phyloP scores from a whole-genome alignment of 1,140 invertebrate species.

The Orius laevigatus region DNA sequence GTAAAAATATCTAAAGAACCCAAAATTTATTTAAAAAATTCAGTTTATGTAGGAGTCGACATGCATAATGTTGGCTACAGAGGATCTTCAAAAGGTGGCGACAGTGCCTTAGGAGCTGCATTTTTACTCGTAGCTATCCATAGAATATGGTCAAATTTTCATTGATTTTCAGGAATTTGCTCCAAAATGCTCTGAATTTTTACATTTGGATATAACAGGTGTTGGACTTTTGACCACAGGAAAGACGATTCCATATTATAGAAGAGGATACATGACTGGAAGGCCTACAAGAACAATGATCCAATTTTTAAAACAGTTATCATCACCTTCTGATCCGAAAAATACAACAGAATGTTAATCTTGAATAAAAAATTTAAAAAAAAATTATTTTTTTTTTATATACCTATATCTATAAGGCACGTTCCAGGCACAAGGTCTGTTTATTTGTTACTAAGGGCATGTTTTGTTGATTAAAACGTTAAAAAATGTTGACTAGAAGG shows the following conservation, averaged over 20 bases:
- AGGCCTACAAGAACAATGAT: slow-evolving; percentile 30
- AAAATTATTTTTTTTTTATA: no score
- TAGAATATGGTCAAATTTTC: no score
- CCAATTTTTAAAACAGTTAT: slow-evolving; percentile 24
- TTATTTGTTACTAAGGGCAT: no score
- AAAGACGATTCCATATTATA: slow-evolving; percentile 31
- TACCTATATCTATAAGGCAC: no score
- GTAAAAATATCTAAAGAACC: slow-evolving; percentile 22
- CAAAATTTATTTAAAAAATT: not conserved
- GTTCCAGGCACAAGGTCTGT: no score
- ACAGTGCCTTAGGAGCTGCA: slow-evolving; percentile 39
- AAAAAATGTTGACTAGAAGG: slow-evolving; percentile 23
- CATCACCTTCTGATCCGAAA: slow-evolving; percentile 21
- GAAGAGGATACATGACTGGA: slow-evolving; percentile 35
- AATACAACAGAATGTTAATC: no score
- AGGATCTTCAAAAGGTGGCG: slow-evolving; percentile 26
- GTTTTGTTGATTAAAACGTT: slow-evolving; percentile 3
- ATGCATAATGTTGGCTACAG: slow-evolving; percentile 34
- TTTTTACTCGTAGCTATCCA: slow-evolving; percentile 31
- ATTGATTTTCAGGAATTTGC: slow-evolving; percentile 38
- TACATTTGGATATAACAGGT: slow-evolving; percentile 41
- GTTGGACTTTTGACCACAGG: slow-evolving; percentile 30
- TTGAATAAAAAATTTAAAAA: no score
- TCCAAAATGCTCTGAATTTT: slow-evolving; percentile 35
- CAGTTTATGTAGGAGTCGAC: slow-evolving; percentile 22